Evolutionary conservation across 2,888 invertebrate genomes (phyloP).

Genomic region (Lacanobia oleracea): DNA sequence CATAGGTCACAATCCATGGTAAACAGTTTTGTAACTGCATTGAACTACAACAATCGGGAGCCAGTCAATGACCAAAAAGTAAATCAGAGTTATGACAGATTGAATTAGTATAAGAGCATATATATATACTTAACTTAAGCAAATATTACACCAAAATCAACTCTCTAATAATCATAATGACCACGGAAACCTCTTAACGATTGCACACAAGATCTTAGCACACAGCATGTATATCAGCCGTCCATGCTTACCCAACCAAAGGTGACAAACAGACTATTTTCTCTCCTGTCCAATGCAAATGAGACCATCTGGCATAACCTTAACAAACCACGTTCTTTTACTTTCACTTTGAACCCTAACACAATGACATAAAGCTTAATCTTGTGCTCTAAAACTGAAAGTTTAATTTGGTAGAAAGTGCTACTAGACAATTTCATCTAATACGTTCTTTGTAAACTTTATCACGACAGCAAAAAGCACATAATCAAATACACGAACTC

Average conservation of each 20-base stretch:
- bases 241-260: conserved; percentile 72
- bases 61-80: too few relatives aligned
- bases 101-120: too few relatives aligned
- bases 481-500: conserved; percentile 16
- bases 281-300: conserved; percentile 84
- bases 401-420: conserved; percentile 33
- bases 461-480: conserved; percentile 29
- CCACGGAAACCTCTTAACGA: conserved; percentile 49
- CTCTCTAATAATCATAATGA: conserved; percentile 15
- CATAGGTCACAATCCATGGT: too few relatives aligned
- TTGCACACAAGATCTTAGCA: conserved; percentile 57
- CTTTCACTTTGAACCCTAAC: conserved; percentile 45
- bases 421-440: conserved; percentile 34
- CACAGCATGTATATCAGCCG: conserved; percentile 58
- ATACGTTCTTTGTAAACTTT: conserved; percentile 41
- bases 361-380: conserved; percentile 38
- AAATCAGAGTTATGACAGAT: too few relatives aligned
- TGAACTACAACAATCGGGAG: too few relatives aligned
- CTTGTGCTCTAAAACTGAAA: conserved; percentile 25
- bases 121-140: too few relatives aligned
- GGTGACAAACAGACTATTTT: conserved; percentile 83
- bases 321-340: conserved; percentile 51
- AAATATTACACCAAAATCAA: conserved; percentile 13
- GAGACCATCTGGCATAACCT: conserved; percentile 77
- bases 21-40: too few relatives aligned